These are phyloP conservation scores for Rambutsinella grinnellia DNA, from an alignment of 2,888 invertebrate species.

Conservation along the genomic window DNA sequence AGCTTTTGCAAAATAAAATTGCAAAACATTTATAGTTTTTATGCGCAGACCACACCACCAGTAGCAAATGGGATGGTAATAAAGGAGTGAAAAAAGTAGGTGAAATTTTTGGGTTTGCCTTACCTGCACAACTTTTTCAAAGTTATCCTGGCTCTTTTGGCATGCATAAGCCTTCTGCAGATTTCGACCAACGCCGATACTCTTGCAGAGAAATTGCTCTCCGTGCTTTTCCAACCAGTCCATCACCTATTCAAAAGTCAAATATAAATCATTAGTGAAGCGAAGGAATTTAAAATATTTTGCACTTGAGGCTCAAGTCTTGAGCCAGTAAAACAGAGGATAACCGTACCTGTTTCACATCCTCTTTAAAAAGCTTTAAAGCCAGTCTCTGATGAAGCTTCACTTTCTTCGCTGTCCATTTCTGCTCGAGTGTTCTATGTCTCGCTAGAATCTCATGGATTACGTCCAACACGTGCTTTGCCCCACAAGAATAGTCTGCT, in stretches of 20 bases:
- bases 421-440: conserved; percentile 91
- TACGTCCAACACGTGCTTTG: conserved; percentile 95
- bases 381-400: conserved; percentile 95
- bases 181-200: conserved; percentile 96
- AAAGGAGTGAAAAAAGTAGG: too few species aligned
- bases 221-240: conserved; percentile 99
- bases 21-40: too few species aligned
- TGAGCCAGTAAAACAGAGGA: not conserved
- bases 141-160: conserved; percentile 98
- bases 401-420: conserved; percentile 95
- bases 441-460: conserved; percentile 97
- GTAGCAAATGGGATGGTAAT: too few species aligned
- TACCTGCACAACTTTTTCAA: conserved; percentile 97
- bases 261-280: too few species aligned
- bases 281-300: too few species aligned
- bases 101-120: too few species aligned
- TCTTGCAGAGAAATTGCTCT: conserved; percentile 95
- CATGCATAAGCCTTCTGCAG: conserved; percentile 94
- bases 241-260: too few species aligned
- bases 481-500: conserved; percentile 96
- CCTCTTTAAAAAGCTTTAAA: conserved; percentile 93
- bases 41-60: too few species aligned
- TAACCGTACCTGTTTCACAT: conserved; percentile 88
- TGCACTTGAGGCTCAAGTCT: too few species aligned
- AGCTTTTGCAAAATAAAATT: too few species aligned